Conservation (phyloP, 1,140 invertebrate species). For the Trachymyrmex septentrionalis region DNA sequence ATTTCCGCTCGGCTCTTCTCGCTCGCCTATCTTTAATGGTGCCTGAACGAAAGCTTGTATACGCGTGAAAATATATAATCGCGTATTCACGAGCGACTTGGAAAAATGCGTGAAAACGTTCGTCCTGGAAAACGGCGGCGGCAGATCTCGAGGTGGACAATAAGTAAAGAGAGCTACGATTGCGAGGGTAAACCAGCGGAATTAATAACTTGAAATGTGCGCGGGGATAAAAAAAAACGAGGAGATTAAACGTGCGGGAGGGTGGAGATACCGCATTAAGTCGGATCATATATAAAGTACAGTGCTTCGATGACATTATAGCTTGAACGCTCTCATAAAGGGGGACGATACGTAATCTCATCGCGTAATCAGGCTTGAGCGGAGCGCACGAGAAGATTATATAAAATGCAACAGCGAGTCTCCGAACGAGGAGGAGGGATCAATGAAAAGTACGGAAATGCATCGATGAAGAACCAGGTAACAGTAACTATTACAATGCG, state of each 20-base stretch:
- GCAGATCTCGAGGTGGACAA: background rate
- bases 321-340: slow-evolving; percentile 49
- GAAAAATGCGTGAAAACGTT: background rate
- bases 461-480: slow-evolving; percentile 26
- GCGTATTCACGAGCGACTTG: slow-evolving; percentile 20
- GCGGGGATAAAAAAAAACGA: background rate
- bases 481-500: slow-evolving; percentile 42
- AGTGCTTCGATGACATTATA: slow-evolving; percentile 57
- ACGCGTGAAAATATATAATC: slow-evolving; percentile 18
- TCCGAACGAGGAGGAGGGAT: slow-evolving; percentile 2
- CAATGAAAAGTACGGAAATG: slow-evolving; percentile 58
- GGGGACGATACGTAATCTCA: slow-evolving; percentile 8
- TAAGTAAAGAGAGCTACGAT: background rate
- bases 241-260: slow-evolving; percentile 26
- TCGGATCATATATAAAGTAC: slow-evolving; percentile 32
- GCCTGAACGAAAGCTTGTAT: slow-evolving; percentile 19
- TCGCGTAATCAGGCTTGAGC: slow-evolving; percentile 58
- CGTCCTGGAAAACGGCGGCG: background rate
- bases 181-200: background rate
- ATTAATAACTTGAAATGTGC: background rate
- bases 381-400: slow-evolving; percentile 37
- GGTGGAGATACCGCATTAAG: background rate
- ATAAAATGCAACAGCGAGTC: slow-evolving; percentile 25
- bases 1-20: background rate
- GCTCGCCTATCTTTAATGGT: slow-evolving; percentile 30